Conservation (phyloP, 2,888 invertebrate genomes). For the Luperina testacea region DNA sequence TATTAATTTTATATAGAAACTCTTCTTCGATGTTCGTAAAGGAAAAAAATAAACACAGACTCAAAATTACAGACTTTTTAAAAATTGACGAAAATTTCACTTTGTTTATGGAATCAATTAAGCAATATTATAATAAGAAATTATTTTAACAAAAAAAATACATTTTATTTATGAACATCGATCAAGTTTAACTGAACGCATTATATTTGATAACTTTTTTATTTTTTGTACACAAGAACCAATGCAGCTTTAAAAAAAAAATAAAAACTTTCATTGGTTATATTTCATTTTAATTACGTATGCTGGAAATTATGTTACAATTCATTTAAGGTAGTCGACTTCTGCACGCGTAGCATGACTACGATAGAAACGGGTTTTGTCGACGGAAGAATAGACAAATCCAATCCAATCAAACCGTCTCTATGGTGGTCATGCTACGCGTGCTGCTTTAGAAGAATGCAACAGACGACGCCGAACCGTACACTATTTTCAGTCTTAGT, state of each 20-base stretch:
- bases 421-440: no score
- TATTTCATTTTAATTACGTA: conserved; percentile 14
- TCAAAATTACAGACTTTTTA: neutral
- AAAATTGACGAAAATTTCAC: neutral
- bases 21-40: conserved; percentile 43
- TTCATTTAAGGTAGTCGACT: no score
- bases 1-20: conserved; percentile 47
- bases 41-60: neutral
- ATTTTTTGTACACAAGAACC: conserved; percentile 37
- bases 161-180: conserved; percentile 35
- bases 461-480: neutral
- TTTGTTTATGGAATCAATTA: neutral
- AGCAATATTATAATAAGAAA: neutral
- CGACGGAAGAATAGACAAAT: neutral
- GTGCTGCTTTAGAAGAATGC: neutral
- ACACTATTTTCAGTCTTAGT: conserved; percentile 13
- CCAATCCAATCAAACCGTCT: neutral
- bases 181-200: conserved; percentile 34
- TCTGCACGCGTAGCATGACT: no score
- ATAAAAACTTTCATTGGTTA: neutral
- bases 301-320: conserved; percentile 15
- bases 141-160: neutral
- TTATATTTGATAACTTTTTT: conserved; percentile 40
- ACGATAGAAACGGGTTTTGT: no score
- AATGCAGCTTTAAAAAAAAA: conserved; percentile 19